Percentiles rank a stretch among this genome's conserved stretches.
phyloP scores from a whole-genome alignment of 92 coral and sea anemone genomes.

The Epizoanthus stellaris region DNA sequence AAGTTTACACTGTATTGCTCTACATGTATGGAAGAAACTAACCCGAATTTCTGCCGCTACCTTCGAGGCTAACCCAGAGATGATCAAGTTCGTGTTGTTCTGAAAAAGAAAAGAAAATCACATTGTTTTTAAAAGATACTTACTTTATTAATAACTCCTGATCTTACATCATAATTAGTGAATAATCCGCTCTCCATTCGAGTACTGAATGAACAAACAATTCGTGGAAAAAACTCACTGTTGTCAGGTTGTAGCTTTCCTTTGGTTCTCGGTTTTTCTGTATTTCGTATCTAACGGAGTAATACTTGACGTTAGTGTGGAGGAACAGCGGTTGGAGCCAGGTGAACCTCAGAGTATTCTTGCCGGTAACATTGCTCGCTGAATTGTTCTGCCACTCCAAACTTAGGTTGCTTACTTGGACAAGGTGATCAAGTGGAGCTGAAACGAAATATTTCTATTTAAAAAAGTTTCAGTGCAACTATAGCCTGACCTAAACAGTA shows the following conservation, averaged over 20 bases:
- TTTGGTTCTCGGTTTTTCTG: conserved; percentile 3
- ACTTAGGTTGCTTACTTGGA: not conserved
- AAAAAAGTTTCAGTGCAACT: too few species aligned
- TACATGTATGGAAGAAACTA: not conserved
- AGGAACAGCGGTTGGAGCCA: conserved; percentile 19
- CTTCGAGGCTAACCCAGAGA: not conserved
- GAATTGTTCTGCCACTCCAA: not conserved
- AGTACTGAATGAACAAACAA: not conserved
- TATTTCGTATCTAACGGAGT: not conserved
- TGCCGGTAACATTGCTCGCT: not conserved
- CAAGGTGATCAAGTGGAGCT: not conserved
- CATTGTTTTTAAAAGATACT: not conserved
- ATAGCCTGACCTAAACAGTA: too few species aligned
- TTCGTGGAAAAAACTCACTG: not conserved
- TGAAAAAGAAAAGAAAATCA: not conserved
- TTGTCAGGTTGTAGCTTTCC: not conserved
- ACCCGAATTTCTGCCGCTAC: conserved; percentile 25
- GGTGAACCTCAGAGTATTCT: not conserved
- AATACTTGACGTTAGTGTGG: not conserved
- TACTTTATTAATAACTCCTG: not conserved
- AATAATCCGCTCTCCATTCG: not conserved
- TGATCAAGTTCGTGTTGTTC: not conserved
- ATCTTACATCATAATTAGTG: not conserved
- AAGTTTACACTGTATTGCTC: not conserved
- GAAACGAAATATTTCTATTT: not conserved